Evolutionary conservation across 2,797 vertebrate genomes (phyloP), one percentile per base, ranked within the genome.

Genomic region (Halcyon smyrnensis): DNA sequence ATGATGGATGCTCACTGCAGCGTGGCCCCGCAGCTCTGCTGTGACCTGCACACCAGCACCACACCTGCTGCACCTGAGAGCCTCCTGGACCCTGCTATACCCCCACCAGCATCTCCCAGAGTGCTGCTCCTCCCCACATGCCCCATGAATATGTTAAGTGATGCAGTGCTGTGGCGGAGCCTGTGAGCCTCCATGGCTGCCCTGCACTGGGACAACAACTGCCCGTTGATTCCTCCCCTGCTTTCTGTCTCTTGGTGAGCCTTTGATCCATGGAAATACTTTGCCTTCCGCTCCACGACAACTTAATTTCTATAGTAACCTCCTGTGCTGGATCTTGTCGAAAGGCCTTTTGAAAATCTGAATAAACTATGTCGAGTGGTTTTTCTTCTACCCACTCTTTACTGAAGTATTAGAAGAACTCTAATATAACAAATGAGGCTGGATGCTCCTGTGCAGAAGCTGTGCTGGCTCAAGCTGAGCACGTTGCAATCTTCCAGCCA

Each of bases 291-390:
- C 95, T 90, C 93, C 92, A 95, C 54, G 36, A 95, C 92, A 95
- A 96, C 80, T 95, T 95, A 93, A 96, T 96, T 97, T 93, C 96
- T 96, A 91, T 94, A 96, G 96, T 95, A 95, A 95, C 92, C 87
- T 96, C 79, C 94, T 94, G 84, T 59, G 91, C 93, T 73, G 91
- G 83, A 91, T 89, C 79, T 95, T 43, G 14, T 90, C 25, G 4
- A 97, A 96, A 95, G 85, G 87, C 93, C 90, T 95, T 96, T 96
- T 94, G 91, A 95, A 96, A 96, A 95, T 93, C 94, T 95, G 96
- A 96, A 96, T 95, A 95, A 96, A 94, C 90, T 80, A 81, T 60
- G 65, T 91, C 0, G 56, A 96, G 94, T 90, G 94, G 4, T 88
- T 95, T 95, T 95, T 81, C 73, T 87, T 95, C 95, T 86, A 59